A percentile compares a stretch with the other conserved stretches of the same genome.
Conservation (phyloP, 2,797 vertebrate species). For the Urocyon cinereoargenteus region DNA sequence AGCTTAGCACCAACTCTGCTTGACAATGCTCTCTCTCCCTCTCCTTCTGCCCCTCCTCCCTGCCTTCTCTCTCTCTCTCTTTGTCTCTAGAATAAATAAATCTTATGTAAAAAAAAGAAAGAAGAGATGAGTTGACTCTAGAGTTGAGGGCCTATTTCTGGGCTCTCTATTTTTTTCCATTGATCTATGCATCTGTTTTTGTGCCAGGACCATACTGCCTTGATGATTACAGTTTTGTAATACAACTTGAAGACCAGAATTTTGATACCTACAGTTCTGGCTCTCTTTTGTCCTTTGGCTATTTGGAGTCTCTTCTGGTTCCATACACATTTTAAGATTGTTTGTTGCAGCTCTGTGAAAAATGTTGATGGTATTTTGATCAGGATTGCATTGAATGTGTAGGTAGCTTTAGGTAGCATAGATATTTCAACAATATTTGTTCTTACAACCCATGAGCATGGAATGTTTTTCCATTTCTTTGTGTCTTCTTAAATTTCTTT, state of each 20-base stretch:
- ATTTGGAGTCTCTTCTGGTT: not conserved
- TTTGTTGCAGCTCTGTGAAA: not conserved
- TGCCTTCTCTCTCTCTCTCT: not conserved
- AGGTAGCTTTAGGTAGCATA: not conserved
- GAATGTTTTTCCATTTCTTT: not conserved
- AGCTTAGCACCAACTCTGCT: not conserved
- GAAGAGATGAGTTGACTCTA: not conserved
- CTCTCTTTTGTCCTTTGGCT: not conserved
- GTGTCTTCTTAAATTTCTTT: not conserved
- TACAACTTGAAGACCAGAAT: not conserved
- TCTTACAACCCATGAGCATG: not conserved
- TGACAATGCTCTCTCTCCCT: not conserved
- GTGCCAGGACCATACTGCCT: not conserved
- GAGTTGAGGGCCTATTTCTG: not conserved
- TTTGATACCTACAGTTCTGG: not conserved
- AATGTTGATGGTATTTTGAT: not conserved
- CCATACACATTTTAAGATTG: not conserved
- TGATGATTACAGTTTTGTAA: not conserved
- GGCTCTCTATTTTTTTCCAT: not conserved
- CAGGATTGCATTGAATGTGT: not conserved
- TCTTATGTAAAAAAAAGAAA: too few relatives aligned
- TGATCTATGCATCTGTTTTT: not conserved
- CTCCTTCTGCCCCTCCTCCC: not conserved
- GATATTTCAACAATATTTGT: not conserved
- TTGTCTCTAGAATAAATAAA: not conserved